Percentiles rank a stretch among this genome's conserved stretches.
Conservation (phyloP, 1,140 invertebrate genomes). For the Drosophila suzukii region DNA sequence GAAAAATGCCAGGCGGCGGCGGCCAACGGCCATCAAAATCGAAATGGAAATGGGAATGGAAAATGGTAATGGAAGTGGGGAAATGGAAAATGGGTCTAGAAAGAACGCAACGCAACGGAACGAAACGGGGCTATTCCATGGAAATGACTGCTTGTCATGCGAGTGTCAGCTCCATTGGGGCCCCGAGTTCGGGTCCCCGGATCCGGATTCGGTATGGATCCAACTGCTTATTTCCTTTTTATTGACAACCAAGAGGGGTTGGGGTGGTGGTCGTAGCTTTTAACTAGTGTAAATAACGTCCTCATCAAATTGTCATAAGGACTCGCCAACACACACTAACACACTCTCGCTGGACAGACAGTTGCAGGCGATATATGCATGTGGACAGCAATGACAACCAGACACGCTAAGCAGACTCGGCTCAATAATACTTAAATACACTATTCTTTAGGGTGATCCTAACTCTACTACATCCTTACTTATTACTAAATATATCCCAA, state of each 20-base stretch:
- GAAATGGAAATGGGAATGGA: conserved; percentile 37
- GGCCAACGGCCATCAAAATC: conserved; percentile 59
- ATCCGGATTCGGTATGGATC: conserved; percentile 35
- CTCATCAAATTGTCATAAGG: conserved; percentile 83
- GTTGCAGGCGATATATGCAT: conserved; percentile 58
- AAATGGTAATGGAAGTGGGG: conserved; percentile 37
- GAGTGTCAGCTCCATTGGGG: conserved; percentile 55
- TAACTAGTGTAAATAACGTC: conserved; percentile 83
- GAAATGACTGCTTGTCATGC: conserved; percentile 77
- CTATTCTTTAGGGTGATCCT: conserved; percentile 4
- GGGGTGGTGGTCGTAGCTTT: conserved; percentile 53
- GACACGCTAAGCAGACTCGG: conserved; percentile 54
- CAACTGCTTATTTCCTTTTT: conserved; percentile 71
- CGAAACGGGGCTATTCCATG: conserved; percentile 39
- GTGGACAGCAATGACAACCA: conserved; percentile 51
- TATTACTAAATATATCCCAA: too few species aligned
- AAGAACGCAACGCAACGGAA: conserved; percentile 19
- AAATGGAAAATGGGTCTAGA: conserved; percentile 27
- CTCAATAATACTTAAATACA: conserved; percentile 21
- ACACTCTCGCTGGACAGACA: conserved; percentile 28
- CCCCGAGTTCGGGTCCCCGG: conserved; percentile 10
- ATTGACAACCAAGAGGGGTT: conserved; percentile 57
- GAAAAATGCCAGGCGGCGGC: conserved; percentile 63
- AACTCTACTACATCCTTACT: neutral
- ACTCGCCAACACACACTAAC: conserved; percentile 48